phyloP scores from a whole-genome alignment of 2,113 vertebrate species.

The Hypocryptadius cinnamomeus region DNA sequence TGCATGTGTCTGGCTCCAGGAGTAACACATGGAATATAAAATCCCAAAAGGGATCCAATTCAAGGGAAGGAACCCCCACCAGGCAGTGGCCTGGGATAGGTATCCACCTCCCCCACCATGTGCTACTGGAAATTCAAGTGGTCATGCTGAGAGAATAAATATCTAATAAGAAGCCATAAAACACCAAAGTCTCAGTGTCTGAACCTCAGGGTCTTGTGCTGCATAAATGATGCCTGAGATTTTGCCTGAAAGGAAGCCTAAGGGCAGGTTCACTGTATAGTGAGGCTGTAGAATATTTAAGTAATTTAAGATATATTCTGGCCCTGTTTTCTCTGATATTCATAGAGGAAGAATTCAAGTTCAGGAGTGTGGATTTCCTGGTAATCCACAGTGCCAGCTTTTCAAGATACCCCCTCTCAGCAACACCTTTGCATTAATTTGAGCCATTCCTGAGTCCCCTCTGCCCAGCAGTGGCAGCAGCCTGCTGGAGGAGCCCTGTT shows the following conservation, averaged over 20 bases:
- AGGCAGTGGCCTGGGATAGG: background rate
- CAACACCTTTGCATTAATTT: background rate
- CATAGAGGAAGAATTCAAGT: background rate
- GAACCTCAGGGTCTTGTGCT: background rate
- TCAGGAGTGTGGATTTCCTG: background rate
- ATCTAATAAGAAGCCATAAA: background rate
- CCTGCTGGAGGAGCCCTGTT: background rate
- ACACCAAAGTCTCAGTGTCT: background rate
- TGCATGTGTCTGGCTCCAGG: background rate
- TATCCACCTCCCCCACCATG: background rate
- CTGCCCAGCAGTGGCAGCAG: background rate
- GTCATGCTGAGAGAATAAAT: background rate
- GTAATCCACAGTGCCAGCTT: background rate
- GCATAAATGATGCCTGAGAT: background rate
- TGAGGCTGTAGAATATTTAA: background rate
- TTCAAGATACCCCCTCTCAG: background rate
- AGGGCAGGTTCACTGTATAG: background rate
- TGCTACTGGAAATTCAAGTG: background rate
- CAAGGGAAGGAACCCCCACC: background rate
- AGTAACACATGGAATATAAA: background rate
- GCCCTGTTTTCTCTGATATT: background rate
- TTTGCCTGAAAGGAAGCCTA: background rate
- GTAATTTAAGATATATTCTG: background rate
- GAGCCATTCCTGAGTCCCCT: background rate
- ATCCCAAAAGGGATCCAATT: background rate